phyloP scores from a whole-genome alignment of 1,140 invertebrate species.

The Bombus confusus region DNA sequence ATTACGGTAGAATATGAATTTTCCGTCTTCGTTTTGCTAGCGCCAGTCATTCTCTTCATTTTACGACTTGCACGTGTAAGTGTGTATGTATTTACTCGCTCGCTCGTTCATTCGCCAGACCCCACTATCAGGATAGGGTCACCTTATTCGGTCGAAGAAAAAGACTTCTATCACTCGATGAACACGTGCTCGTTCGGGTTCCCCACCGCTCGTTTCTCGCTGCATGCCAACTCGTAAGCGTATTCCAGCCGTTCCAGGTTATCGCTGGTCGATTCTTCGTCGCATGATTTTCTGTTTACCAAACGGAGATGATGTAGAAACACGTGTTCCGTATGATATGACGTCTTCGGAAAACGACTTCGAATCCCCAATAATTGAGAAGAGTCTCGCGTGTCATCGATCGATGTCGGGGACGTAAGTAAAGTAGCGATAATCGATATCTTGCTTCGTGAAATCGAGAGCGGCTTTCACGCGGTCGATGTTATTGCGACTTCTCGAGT shows the following conservation, averaged over 20 bases:
- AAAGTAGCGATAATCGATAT: neutral
- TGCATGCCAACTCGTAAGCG: conserved; percentile 6
- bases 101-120: conserved; percentile 14
- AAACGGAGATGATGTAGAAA: neutral
- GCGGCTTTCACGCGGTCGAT: neutral
- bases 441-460: neutral
- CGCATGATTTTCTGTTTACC: conserved; percentile 27
- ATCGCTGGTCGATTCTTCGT: conserved; percentile 21
- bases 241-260: conserved; percentile 23
- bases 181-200: conserved; percentile 68
- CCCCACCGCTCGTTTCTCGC: neutral
- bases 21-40: neutral
- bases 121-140: conserved; percentile 38
- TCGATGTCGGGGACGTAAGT: neutral
- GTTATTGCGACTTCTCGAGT: neutral
- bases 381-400: neutral
- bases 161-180: conserved; percentile 72
- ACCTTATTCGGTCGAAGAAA: conserved; percentile 52
- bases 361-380: neutral
- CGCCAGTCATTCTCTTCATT: conserved; percentile 12
- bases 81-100: neutral
- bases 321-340: neutral
- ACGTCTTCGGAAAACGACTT: neutral
- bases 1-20: neutral
- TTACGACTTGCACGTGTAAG: neutral